Conservation (phyloP, 2,888 invertebrate species). For the Hedya salicella region DNA sequence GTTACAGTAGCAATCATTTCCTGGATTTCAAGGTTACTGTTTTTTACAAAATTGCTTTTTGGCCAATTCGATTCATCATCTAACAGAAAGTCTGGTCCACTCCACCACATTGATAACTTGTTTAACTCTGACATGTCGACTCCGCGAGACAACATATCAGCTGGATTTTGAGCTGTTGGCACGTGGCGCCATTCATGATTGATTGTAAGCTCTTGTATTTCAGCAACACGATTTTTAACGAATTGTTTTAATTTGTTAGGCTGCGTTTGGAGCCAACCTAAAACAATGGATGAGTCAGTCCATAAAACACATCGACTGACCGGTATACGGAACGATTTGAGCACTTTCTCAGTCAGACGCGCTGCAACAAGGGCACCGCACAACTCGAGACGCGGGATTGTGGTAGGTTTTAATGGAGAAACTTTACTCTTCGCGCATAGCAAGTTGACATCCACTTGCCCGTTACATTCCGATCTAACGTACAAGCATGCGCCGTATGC, state of each 20-base stretch:
- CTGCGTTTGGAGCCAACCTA: constrained; percentile 1
- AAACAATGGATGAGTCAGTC: too few species aligned
- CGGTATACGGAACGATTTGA: constrained; percentile 11
- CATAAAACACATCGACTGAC: not conserved
- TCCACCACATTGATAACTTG: too few species aligned
- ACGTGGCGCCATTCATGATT: too few species aligned
- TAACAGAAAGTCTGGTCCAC: too few species aligned
- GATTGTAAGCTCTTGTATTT: constrained; percentile 15
- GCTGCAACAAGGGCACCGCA: constrained; percentile 34
- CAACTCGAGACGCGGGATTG: constrained; percentile 41
- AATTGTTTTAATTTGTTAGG: constrained; percentile 6
- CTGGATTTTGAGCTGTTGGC: too few species aligned
- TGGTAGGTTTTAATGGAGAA: constrained; percentile 34
- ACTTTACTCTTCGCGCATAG: not conserved
- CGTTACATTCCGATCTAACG: constrained; percentile 2
- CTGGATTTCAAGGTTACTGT: too few species aligned
- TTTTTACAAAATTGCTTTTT: too few species aligned
- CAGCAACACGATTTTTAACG: constrained; percentile 20
- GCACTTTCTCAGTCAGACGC: constrained; percentile 20
- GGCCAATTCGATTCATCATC: too few species aligned
- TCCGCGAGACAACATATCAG: too few species aligned
- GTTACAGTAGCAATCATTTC: too few species aligned
- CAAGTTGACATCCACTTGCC: too few species aligned
- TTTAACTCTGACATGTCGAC: too few species aligned
- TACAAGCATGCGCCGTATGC: constrained; percentile 27